Evolutionary conservation across 1,140 invertebrate species (phyloP), one percentile per base, ranked within the genome.

Genomic region (Nixonia krombeini): DNA sequence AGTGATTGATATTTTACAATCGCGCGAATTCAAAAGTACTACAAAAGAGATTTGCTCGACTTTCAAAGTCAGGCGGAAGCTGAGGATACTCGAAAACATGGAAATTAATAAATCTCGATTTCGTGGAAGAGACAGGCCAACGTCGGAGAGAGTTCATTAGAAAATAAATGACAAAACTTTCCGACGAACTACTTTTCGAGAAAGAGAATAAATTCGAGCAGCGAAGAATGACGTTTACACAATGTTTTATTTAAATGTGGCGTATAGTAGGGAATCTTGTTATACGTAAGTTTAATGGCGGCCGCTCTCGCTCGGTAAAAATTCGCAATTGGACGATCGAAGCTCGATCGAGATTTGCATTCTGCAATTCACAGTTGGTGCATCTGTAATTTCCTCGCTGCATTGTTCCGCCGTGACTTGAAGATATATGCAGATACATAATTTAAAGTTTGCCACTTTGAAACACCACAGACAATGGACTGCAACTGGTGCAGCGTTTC

Each of bases 381-480:
- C 18, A 12, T 28, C 49, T 17, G 18, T 55, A 45, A 58, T 58
- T 49, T 58, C 18, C 45, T 18, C n/a, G 21, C 8, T n/a, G 37
- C 31, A 59, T 59, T 59, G 47, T 59, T 51, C 37, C 56, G 28
- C 16, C 41, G 13, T 50, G 9, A 15, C 18, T 25, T 31, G 41
- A 25, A 33, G 45, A 44, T 42, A 18, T 28, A 50, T 50, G 56
- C 10, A 38, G 41, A 40, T 47, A 41, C 41, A 52, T 61, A 46
- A 61, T 61, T 53, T 52, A 41, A 52, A 52, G 57, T 61, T 61
- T 21, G 23, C 49, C 57, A 61, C 35, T 52, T 17, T 31, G 33
- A 44, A 45, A 13, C 12, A n/a, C 12, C 35, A n/a, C 12, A 15
- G 35, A 37, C 35, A 15, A 16, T 16, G 17, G 2, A n/a, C 17